Evolutionary conservation across 2,797 vertebrate species (phyloP), one percentile per base, ranked within the genome.

Genomic region (Microctenopoma lineatum): DNA sequence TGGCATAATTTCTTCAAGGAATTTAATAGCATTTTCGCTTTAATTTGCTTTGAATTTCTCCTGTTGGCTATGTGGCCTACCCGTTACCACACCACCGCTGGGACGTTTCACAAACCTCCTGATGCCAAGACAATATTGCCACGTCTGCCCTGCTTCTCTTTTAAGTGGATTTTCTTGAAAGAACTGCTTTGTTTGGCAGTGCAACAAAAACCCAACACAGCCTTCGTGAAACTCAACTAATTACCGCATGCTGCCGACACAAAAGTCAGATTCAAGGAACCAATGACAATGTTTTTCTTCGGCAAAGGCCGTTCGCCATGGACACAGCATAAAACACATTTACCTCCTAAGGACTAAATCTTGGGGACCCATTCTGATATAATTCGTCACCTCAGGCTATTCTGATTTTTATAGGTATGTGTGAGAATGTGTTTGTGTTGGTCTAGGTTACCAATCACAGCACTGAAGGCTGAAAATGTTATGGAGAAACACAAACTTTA

Each of bases 31-130:
- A 64, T 51, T 62, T 70, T 66, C 18, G 10, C 54, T 71, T 77
- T 86, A 62, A 86, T 84, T 86, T 71, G 60, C 58, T 82, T 81
- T 75, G 38, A 64, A 61, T 83, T 74, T 76, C 47, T 76, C 34
- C 62, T 53, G 15, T 67, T 67, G 26, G 65, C 0, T 54, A 46
- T 67, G 54, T 47, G 51, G 51, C 12, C 21, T 27, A 51, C 10
- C 10, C 8, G 42, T 75, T 68, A 66, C n/a, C 21, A 44, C 51
- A 7, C 9, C 16, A 27, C 6, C 27, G 0, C 48, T 56, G 59
- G 7, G 53, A 68, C 51, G 66, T 68, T 66, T 70, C 48, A 46
- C 46, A 80, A 66, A 54, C 55, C 73, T 66, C 60, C 29, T 42
- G 63, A 67, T 16, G 5, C 63, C 27, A 41, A 73, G 66, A 65